Conservation (phyloP, 1,140 invertebrate species). For the Psix sp. region DNA sequence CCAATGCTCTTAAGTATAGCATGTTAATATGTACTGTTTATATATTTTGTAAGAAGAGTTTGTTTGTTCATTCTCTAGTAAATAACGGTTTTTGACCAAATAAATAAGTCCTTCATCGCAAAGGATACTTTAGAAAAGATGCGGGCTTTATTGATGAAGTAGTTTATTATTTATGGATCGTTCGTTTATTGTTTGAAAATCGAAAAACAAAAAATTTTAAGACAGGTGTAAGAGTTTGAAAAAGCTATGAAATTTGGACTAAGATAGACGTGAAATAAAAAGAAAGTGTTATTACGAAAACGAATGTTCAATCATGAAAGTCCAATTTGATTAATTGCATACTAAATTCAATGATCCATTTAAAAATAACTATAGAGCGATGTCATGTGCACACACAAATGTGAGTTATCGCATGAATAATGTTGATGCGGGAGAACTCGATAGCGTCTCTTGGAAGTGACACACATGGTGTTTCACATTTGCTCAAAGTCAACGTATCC, state of each 20-base stretch:
- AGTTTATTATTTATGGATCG: constrained; percentile 4
- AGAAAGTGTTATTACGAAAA: too few species aligned
- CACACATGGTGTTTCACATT: constrained; percentile 13
- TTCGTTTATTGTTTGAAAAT: too few species aligned
- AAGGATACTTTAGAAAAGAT: constrained; percentile 12
- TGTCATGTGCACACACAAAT: not conserved
- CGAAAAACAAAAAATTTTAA: too few species aligned
- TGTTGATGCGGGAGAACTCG: constrained; percentile 48
- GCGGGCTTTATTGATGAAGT: constrained; percentile 20
- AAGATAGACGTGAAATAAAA: too few species aligned
- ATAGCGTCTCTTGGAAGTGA: constrained; percentile 29
- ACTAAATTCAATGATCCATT: not conserved
- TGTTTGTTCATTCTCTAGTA: not conserved
- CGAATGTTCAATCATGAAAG: too few species aligned
- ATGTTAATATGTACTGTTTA: too few species aligned
- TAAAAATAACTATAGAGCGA: constrained; percentile 18
- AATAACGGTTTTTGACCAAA: not conserved
- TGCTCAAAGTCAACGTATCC: constrained; percentile 10
- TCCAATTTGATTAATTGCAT: too few species aligned
- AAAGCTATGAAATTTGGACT: too few species aligned
- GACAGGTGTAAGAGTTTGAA: too few species aligned
- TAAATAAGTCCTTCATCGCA: constrained; percentile 10
- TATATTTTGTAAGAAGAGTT: not conserved
- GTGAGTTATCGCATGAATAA: constrained; percentile 37
- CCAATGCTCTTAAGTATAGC: too few species aligned